Evolutionary conservation across 2,797 vertebrate species (phyloP).

Genomic region (Spinus pinus): DNA sequence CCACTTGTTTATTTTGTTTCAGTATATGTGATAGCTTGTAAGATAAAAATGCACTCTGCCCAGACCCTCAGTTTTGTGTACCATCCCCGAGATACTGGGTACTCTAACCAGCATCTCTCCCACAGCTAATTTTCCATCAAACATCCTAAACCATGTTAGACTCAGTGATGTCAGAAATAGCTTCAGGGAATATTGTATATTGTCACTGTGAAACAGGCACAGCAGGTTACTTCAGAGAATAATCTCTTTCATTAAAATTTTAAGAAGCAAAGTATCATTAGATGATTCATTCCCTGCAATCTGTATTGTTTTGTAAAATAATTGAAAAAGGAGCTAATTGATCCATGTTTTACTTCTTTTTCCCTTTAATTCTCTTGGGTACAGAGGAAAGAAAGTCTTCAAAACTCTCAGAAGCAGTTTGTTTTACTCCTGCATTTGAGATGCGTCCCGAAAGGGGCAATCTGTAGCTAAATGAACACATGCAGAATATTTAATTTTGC

Average conservation of each 20-base stretch:
- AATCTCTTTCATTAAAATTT: conserved; percentile 48
- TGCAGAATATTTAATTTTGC: not conserved
- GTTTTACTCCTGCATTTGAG: not conserved
- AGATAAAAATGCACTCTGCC: not conserved
- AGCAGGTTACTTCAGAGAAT: conserved; percentile 40
- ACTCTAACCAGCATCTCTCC: not conserved
- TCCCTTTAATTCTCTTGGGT: not conserved
- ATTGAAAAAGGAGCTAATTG: not conserved
- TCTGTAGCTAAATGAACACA: not conserved
- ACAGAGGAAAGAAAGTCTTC: not conserved
- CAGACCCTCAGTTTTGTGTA: not conserved
- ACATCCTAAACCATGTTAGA: conserved; percentile 1
- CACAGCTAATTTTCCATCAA: not conserved
- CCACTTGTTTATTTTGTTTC: not conserved
- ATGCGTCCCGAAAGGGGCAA: not conserved
- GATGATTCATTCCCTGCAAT: conserved; percentile 9
- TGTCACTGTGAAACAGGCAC: conserved; percentile 11
- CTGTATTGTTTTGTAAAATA: conserved; percentile 23
- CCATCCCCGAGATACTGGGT: accelerated
- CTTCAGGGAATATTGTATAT: conserved; percentile 18
- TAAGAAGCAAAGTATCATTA: conserved; percentile 24
- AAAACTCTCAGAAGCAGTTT: not conserved
- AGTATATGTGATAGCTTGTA: not conserved
- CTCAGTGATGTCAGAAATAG: conserved; percentile 20
- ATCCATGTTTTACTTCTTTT: not conserved